A percentile compares a stretch with the other conserved stretches of the same genome.
phyloP scores from a whole-genome alignment of 2,113 vertebrate genomes.

The Fulica atra region DNA sequence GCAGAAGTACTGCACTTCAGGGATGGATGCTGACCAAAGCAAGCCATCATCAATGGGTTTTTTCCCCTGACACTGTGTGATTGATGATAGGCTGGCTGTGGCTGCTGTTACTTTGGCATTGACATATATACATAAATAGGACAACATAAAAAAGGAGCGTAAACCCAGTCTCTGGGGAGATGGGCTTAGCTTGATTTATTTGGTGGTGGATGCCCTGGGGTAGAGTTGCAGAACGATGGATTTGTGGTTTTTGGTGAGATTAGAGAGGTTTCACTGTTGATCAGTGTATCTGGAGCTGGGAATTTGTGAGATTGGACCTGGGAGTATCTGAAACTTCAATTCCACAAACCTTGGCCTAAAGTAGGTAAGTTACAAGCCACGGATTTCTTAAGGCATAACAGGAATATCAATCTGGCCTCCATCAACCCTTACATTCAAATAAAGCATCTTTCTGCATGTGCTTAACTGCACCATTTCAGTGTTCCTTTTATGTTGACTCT shows the following conservation, averaged over 20 bases:
- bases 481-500: neutral
- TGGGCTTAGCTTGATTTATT: accelerated
- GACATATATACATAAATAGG: neutral
- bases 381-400: neutral
- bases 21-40: neutral
- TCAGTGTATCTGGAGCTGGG: neutral
- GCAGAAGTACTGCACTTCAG: neutral
- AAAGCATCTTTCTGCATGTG: neutral
- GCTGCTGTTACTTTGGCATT: neutral
- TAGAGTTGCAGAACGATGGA: neutral
- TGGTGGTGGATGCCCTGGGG: neutral
- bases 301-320: neutral
- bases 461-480: neutral
- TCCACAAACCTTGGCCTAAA: neutral
- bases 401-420: neutral
- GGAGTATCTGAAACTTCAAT: neutral
- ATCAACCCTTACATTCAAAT: neutral
- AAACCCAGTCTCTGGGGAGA: neutral
- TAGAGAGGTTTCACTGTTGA: neutral
- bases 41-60: neutral
- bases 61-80: too few species aligned
- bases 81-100: neutral
- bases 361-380: neutral
- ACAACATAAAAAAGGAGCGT: neutral
- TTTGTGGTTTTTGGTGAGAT: neutral